Evolutionary conservation across 2,113 vertebrate species (phyloP).

Genomic region (Laterallus jamaicensis): DNA sequence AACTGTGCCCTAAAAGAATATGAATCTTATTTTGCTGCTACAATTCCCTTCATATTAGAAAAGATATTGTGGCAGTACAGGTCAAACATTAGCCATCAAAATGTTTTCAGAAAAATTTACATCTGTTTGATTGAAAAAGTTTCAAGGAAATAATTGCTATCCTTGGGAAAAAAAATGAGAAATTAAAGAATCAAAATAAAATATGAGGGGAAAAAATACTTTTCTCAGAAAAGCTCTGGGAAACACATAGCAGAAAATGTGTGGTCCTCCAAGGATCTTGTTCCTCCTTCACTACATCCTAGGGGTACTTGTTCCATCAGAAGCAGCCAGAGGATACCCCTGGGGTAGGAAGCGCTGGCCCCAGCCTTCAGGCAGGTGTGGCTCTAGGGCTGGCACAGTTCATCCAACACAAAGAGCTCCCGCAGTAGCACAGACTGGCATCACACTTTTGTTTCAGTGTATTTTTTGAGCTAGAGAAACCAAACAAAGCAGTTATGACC

Average conservation of each 20-base stretch:
- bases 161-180: background rate
- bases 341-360: background rate
- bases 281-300: background rate
- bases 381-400: background rate
- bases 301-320: background rate
- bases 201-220: background rate
- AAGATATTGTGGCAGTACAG: background rate
- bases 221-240: background rate
- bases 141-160: background rate
- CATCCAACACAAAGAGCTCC: background rate
- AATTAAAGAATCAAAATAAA: background rate
- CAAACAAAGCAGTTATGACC: background rate
- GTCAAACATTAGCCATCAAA: background rate
- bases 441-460: background rate
- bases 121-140: background rate
- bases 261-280: background rate
- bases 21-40: background rate
- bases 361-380: background rate
- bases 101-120: background rate
- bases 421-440: background rate
- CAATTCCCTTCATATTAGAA: background rate
- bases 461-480: background rate
- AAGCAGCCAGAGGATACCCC: background rate
- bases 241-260: background rate
- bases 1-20: background rate